Evolutionary conservation across 2,113 vertebrate genomes (phyloP).

Genomic region (Cebidichthys violaceus): DNA sequence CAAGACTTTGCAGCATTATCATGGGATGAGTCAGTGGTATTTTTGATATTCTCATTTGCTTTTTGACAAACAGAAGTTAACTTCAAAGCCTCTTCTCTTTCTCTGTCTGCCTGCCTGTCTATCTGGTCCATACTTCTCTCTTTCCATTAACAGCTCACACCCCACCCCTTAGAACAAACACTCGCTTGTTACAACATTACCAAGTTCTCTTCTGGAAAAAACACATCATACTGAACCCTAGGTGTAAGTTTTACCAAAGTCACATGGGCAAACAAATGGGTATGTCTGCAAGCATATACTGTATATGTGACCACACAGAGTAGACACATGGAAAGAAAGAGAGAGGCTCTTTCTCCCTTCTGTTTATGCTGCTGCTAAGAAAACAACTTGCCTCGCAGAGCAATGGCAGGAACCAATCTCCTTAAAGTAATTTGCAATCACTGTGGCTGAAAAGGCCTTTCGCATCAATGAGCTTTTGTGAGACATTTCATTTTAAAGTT

Average conservation of each 20-base stretch:
- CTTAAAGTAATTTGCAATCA: conserved; percentile 73
- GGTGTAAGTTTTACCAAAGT: conserved; percentile 7
- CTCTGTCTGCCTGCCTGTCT: neutral
- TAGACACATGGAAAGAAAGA: neutral
- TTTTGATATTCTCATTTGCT: neutral
- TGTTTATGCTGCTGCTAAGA: conserved; percentile 67
- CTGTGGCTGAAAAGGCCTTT: conserved; percentile 66
- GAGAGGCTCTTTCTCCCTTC: conserved; percentile 11
- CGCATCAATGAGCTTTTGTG: conserved; percentile 66
- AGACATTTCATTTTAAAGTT: conserved; percentile 64
- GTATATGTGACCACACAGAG: conserved; percentile 5
- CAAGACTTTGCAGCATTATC: neutral
- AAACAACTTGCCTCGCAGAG: conserved; percentile 52
- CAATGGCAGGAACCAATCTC: conserved; percentile 71
- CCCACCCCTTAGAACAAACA: conserved; percentile 59
- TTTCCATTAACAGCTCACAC: conserved; percentile 39
- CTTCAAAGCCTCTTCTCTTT: neutral
- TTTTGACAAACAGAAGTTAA: neutral
- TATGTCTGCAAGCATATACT: conserved; percentile 19
- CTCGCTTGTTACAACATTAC: conserved; percentile 61
- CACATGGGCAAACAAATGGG: conserved; percentile 29
- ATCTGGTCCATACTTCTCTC: conserved; percentile 27
- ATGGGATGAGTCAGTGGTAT: neutral
- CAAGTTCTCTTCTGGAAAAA: conserved; percentile 66
- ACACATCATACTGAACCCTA: conserved; percentile 43